Evolutionary conservation across 2,888 invertebrate genomes (phyloP).

Genomic region (Chaitophorus viminalis): DNA sequence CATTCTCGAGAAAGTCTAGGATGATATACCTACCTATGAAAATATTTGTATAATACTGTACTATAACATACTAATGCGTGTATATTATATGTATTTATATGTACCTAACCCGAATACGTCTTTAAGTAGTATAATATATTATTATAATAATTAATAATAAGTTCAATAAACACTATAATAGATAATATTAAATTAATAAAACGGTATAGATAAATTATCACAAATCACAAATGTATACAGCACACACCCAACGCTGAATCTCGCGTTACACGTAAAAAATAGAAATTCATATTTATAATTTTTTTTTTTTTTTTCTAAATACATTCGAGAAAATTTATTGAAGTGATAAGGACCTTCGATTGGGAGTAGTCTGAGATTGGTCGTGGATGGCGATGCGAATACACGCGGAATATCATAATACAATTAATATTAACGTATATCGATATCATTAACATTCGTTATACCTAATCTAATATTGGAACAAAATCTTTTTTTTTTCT

Average conservation of each 20-base stretch:
- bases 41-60: neutral
- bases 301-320: neutral
- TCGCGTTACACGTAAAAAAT: constrained; percentile 40
- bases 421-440: neutral
- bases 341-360: no score
- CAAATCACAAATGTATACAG: constrained; percentile 36
- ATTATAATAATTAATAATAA: neutral
- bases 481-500: neutral
- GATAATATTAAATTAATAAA: neutral
- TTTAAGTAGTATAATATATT: neutral
- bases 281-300: constrained; percentile 10
- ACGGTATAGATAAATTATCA: constrained; percentile 23
- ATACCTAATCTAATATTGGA: neutral
- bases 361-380: neutral
- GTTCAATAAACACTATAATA: neutral
- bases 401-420: neutral
- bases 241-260: constrained; percentile 13
- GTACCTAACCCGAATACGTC: no score
- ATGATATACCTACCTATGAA: neutral
- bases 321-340: neutral
- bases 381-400: neutral
- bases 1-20: neutral
- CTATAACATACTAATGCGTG: no score
- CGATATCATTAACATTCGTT: no score
- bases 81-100: neutral